phyloP scores from a whole-genome alignment of 2,113 vertebrate genomes.

The Ailurus styani region DNA sequence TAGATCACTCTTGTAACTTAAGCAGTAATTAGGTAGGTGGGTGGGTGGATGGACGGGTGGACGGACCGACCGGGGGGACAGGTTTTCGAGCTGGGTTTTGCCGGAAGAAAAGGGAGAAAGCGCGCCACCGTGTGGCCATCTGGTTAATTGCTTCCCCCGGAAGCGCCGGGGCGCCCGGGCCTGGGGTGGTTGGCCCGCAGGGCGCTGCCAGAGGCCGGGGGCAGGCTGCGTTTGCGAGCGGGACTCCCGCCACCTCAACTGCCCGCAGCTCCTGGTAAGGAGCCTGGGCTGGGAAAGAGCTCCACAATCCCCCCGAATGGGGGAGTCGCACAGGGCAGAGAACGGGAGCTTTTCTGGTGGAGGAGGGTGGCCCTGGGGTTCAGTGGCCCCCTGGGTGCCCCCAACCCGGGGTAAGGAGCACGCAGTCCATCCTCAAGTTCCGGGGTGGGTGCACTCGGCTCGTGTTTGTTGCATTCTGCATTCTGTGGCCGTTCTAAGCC shows the following conservation, averaged over 20 bases:
- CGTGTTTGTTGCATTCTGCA: not conserved
- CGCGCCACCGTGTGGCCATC: not conserved
- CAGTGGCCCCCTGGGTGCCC: not conserved
- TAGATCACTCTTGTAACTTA: not conserved
- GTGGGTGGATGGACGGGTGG: not conserved
- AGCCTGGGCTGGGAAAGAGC: not conserved
- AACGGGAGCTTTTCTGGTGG: not conserved
- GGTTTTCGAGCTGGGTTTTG: not conserved
- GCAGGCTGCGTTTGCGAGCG: not conserved
- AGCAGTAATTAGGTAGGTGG: not conserved
- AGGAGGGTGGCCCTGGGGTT: not conserved
- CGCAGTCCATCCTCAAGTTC: fast-evolving
- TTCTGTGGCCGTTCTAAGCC: not conserved
- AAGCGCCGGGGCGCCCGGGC: fast-evolving
- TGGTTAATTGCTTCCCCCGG: not conserved
- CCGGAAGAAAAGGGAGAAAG: not conserved
- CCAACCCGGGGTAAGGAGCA: not conserved
- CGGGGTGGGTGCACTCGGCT: not conserved
- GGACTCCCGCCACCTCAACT: too few relatives aligned
- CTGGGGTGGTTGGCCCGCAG: fast-evolving
- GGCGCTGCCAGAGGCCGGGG: fast-evolving
- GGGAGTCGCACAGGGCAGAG: not conserved
- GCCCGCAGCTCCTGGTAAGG: not conserved
- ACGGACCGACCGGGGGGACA: not conserved
- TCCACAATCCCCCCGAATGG: not conserved